phyloP scores from a whole-genome alignment of 2,113 vertebrate genomes.

The Corvus hawaiiensis region DNA sequence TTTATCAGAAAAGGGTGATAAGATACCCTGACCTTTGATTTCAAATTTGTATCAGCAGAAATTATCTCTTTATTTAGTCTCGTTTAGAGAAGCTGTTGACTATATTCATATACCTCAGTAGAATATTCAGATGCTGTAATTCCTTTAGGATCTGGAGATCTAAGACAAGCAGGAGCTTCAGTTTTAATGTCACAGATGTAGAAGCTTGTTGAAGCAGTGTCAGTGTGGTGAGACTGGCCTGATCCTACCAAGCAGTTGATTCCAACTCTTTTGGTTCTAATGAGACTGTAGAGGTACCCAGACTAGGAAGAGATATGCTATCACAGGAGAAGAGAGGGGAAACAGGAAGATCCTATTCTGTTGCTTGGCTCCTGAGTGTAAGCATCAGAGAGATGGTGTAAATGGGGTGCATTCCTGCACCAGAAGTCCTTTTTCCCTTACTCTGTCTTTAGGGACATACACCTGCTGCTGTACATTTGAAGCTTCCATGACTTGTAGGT shows the following conservation, averaged over 20 bases:
- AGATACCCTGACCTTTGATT: not conserved
- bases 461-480: not conserved
- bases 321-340: not conserved
- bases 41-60: not conserved
- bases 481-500: not conserved
- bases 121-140: not conserved
- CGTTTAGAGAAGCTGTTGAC: not conserved
- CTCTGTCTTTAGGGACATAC: not conserved
- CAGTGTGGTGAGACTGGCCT: not conserved
- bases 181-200: not conserved
- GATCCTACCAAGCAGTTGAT: not conserved
- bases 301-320: not conserved
- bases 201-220: not conserved
- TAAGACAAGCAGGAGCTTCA: not conserved
- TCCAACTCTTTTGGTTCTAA: not conserved
- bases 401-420: not conserved
- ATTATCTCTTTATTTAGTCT: not conserved
- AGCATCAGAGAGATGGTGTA: not conserved
- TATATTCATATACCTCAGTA: not conserved
- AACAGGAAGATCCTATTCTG: not conserved
- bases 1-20: not conserved
- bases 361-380: not conserved
- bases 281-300: not conserved
- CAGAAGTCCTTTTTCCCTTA: not conserved
- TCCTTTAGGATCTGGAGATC: not conserved